Base-by-base conservation (phyloP, 2,113 vertebrate species). In the Apodemus sylvaticus region DNA sequence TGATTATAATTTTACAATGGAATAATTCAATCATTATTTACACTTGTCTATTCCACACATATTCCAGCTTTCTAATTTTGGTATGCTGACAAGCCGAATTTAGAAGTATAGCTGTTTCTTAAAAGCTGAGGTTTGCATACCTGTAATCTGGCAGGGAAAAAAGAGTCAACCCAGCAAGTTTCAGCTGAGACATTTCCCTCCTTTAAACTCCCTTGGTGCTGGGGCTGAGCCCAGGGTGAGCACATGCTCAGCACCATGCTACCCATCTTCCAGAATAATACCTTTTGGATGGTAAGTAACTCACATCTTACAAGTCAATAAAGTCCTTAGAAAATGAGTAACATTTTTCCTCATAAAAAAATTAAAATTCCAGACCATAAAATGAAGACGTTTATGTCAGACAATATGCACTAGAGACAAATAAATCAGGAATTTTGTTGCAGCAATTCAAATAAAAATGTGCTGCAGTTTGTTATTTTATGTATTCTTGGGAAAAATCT, bases 21-120 rank as follows among this genome's bases (percentile, higher is more conserved):
- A 89, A 71, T 66, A 13, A 36, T 34, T 89, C n/a, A 83, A 82
- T 53, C 53, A 58, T 68, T 68, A 51, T 68, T 68, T 51, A 85
- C 24, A 83, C 24, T 60, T 60, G 55, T 4, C 42, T 58, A 93
- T 5, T 42, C 5, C 5, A 94, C 13, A 13, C 1, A 34, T n/a
- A 73, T 62, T 86, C 88, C 4, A 93, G 39, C 14, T 42, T 89
- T 92, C 58, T 93, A 90, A 91, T 60, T 93, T 86, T 83, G 78
- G 34, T 48, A 90, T 36, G 26, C 31, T 91, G 94, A 45, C 5
- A 89, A 70, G 55, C 17, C 66, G 34, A 60, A 20, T 73, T 95
- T 83, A 86, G 13, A 66, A 0, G 24, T 24, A 89, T 0, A 73
- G 48, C 11, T 48, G 29, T 58, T 31, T 95, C 90, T 62, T 94